Evolutionary conservation across 2,113 vertebrate genomes (phyloP).

Genomic region (Microtus oregoni): DNA sequence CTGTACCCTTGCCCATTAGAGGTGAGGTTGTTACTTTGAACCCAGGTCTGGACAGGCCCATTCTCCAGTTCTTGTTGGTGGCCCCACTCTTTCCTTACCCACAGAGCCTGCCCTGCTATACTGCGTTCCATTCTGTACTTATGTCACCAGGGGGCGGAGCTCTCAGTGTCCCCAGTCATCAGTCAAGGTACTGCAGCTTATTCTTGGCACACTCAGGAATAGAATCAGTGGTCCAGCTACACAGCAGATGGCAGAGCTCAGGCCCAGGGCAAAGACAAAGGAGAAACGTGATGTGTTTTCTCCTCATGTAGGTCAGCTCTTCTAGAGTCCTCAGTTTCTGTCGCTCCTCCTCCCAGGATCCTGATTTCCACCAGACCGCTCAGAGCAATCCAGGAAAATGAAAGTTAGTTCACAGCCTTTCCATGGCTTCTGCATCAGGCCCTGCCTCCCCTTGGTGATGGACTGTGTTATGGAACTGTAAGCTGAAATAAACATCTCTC

Average conservation of each 20-base stretch:
- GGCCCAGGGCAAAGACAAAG: neutral
- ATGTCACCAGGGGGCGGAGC: neutral
- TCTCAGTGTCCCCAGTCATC: neutral
- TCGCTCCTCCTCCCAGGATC: neutral
- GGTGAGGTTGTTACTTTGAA: neutral
- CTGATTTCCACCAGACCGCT: slow-evolving; percentile 1
- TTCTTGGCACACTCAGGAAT: neutral
- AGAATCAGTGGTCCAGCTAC: neutral
- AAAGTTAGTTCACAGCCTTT: neutral
- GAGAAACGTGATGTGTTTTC: neutral
- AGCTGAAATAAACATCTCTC: neutral
- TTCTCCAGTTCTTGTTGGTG: neutral
- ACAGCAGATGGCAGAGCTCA: neutral
- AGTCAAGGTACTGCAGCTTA: neutral
- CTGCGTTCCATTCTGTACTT: neutral
- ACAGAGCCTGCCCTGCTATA: neutral
- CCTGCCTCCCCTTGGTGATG: neutral
- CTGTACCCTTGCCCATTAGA: neutral
- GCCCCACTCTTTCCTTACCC: neutral
- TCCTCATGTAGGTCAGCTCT: neutral
- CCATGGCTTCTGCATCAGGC: neutral
- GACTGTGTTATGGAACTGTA: neutral
- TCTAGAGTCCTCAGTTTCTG: neutral
- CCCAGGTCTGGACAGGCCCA: neutral
- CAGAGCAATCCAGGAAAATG: neutral